Percentiles rank a stretch among this genome's conserved stretches.
Conservation (phyloP, 2,113 vertebrate species). For the Nettapus auritus region DNA sequence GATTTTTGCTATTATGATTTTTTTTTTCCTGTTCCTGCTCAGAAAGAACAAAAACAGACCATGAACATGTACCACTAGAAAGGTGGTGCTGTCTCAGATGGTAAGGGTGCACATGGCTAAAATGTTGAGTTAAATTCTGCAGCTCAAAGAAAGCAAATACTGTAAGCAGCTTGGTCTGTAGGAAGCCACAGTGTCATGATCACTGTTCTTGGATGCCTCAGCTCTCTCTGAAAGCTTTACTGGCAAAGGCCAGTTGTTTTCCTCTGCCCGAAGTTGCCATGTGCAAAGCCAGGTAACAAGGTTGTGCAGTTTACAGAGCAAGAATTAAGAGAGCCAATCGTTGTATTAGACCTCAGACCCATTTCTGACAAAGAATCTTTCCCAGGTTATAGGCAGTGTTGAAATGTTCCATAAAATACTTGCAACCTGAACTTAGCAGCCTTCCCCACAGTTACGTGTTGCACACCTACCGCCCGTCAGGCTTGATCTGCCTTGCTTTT, state of each 20-base stretch:
- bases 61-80: not conserved
- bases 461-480: not conserved
- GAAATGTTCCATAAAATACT: not conserved
- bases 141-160: not conserved
- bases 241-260: not conserved
- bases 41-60: not conserved
- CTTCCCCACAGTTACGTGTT: not conserved
- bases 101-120: accelerated
- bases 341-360: not conserved
- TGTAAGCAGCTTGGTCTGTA: not conserved
- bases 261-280: not conserved
- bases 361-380: not conserved
- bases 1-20: not conserved
- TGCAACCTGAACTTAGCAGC: not conserved
- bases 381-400: not conserved
- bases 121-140: not conserved
- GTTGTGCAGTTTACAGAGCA: not conserved
- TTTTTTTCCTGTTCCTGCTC: not conserved
- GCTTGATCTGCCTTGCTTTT: not conserved
- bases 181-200: not conserved
- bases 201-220: not conserved
- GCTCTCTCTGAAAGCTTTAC: not conserved
- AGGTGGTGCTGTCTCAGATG: not conserved
- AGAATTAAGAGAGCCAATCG: not conserved
- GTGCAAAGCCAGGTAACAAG: not conserved